These are phyloP conservation scores for Planococcus citri DNA, from an alignment of 1,140 invertebrate genomes.

Conservation along the genomic window DNA sequence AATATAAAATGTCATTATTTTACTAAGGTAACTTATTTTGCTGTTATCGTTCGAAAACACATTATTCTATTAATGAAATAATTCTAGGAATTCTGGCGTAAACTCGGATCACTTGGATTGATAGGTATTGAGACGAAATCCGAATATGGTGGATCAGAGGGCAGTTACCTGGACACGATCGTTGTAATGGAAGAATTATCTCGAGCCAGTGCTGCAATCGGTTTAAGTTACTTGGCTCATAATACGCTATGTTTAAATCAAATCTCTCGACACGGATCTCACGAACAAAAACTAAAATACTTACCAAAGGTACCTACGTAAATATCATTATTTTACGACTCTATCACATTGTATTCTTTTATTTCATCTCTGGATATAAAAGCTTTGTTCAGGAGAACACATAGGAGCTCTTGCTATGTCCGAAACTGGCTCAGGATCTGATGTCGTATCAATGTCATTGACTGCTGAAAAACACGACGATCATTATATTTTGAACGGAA, in stretches of 20 bases:
- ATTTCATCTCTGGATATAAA: too few relatives aligned
- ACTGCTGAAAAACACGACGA: conserved; percentile 79
- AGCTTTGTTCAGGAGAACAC: conserved; percentile 86
- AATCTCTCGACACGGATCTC: conserved; percentile 81
- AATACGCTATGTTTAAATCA: conserved; percentile 98
- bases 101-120: conserved; percentile 79
- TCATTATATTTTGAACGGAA: conserved; percentile 89
- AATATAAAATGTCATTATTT: too few relatives aligned
- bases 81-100: conserved; percentile 81
- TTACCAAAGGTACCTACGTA: conserved; percentile 81
- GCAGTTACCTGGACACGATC: conserved; percentile 81
- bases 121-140: conserved; percentile 78
- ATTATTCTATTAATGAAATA: too few relatives aligned
- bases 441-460: conserved; percentile 95
- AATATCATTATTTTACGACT: too few relatives aligned
- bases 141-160: conserved; percentile 86
- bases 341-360: too few relatives aligned
- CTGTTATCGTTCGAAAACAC: too few relatives aligned
- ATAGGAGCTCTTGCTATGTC: conserved; percentile 97
- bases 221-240: conserved; percentile 89
- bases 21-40: too few relatives aligned
- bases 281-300: conserved; percentile 87
- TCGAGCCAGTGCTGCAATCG: conserved; percentile 68
- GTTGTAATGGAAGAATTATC: conserved; percentile 93
- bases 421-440: conserved; percentile 82